Conservation (phyloP, 2,888 invertebrate genomes). For the Drosophila meridionalis region DNA sequence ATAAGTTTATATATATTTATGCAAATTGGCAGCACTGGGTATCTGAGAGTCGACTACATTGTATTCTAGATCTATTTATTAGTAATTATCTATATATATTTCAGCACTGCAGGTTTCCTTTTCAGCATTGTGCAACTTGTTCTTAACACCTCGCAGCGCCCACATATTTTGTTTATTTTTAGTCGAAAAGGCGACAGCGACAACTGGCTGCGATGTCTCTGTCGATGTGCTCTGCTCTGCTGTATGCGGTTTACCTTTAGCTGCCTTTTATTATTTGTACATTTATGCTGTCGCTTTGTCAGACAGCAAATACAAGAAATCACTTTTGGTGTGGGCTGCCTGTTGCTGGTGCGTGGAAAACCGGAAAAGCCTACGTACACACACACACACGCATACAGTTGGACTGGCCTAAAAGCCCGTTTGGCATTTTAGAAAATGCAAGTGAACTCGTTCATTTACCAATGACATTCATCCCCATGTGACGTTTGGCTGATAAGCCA, state of each 20-base stretch:
- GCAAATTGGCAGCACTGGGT: conserved; percentile 10
- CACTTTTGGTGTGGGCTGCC: conserved; percentile 55
- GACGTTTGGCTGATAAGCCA: conserved; percentile 49
- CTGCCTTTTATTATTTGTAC: conserved; percentile 11
- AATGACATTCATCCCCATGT: conserved; percentile 58
- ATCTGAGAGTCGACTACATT: conserved; percentile 13
- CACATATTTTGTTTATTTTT: conserved; percentile 69
- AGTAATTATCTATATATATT: conserved; percentile 43
- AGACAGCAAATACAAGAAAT: conserved; percentile 44
- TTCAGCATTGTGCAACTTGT: conserved; percentile 67
- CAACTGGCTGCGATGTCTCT: conserved; percentile 31
- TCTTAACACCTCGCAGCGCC: conserved; percentile 75
- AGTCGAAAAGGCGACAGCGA: conserved; percentile 40
- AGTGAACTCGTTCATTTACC: conserved; percentile 55
- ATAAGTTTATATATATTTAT: neutral
- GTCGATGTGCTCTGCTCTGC: conserved; percentile 3
- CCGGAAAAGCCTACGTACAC: conserved; percentile 74
- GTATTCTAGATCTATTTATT: conserved; percentile 34
- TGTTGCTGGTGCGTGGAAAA: conserved; percentile 68
- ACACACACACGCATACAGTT: conserved; percentile 1
- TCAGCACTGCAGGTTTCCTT: conserved; percentile 43
- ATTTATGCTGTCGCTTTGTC: conserved; percentile 40
- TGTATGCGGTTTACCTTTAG: conserved; percentile 11
- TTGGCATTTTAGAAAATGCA: conserved; percentile 60
- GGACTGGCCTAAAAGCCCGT: conserved; percentile 18